Conservation (phyloP, 2,797 vertebrate species). For the Loriculus beryllinus region DNA sequence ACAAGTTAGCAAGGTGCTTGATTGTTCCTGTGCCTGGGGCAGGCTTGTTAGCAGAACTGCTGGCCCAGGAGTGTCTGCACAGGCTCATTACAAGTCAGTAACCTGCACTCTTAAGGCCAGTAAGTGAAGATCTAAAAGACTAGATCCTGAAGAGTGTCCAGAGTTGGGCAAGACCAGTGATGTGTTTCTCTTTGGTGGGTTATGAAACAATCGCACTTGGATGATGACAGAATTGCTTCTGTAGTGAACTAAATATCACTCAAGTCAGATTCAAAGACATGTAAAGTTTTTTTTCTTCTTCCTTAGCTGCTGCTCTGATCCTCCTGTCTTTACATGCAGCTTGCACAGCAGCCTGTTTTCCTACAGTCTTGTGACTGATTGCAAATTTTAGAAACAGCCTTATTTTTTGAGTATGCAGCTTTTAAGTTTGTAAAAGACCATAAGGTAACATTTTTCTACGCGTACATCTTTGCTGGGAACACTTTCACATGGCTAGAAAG, state of each 20-base stretch:
- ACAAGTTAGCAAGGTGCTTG: neutral
- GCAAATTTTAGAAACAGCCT: neutral
- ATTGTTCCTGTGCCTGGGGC: neutral
- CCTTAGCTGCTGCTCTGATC: neutral
- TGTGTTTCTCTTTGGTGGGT: neutral
- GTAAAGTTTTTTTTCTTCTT: rapidly evolving
- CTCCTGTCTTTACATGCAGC: neutral
- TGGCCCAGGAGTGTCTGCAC: neutral
- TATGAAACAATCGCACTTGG: too few relatives aligned
- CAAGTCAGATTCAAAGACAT: neutral
- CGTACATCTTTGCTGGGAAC: neutral
- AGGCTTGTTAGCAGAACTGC: neutral
- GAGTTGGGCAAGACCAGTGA: neutral
- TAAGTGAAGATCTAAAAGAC: neutral
- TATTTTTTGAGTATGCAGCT: neutral
- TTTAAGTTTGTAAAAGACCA: neutral
- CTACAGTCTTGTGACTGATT: neutral
- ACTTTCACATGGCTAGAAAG: rapidly evolving
- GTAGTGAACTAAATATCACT: neutral
- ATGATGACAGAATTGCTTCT: neutral
- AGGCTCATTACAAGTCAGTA: neutral
- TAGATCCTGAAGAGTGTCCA: neutral
- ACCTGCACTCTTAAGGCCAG: neutral
- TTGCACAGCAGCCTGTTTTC: neutral
- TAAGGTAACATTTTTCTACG: neutral